These are phyloP conservation scores for Tupaia chinensis DNA, from an alignment of 2,113 vertebrate genomes.

Conservation along the genomic window DNA sequence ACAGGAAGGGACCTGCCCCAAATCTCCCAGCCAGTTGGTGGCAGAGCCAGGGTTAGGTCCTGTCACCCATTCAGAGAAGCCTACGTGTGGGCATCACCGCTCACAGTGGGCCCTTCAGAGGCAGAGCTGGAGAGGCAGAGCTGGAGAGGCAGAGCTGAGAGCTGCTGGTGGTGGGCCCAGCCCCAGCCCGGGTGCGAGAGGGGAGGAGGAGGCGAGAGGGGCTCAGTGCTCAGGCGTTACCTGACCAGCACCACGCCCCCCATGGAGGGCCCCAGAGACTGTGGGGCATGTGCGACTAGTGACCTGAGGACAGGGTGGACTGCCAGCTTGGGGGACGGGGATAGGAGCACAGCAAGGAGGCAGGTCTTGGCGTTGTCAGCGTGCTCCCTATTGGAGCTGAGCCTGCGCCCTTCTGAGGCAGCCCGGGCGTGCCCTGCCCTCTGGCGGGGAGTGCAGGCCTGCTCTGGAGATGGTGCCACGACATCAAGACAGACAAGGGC, in stretches of 20 bases:
- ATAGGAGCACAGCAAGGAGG: too few relatives aligned
- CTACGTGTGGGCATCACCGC: accelerated
- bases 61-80: not conserved
- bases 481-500: not conserved
- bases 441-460: not conserved
- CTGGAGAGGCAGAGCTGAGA: not conserved
- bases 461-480: not conserved
- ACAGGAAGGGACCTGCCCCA: not conserved
- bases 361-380: too few relatives aligned
- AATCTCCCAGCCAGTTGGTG: not conserved
- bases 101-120: too few relatives aligned
- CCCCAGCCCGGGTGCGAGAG: not conserved
- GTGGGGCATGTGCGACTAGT: accelerated
- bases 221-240: not conserved
- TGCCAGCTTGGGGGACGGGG: not conserved
- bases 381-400: too few relatives aligned
- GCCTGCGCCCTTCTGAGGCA: too few relatives aligned
- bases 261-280: not conserved
- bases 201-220: not conserved
- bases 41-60: not conserved
- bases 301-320: not conserved
- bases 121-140: not conserved
- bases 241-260: not conserved
- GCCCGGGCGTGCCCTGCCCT: too few relatives aligned
- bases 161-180: not conserved